Evolutionary conservation across 2,113 vertebrate genomes (phyloP).

Genomic region (Gyps fulvus): DNA sequence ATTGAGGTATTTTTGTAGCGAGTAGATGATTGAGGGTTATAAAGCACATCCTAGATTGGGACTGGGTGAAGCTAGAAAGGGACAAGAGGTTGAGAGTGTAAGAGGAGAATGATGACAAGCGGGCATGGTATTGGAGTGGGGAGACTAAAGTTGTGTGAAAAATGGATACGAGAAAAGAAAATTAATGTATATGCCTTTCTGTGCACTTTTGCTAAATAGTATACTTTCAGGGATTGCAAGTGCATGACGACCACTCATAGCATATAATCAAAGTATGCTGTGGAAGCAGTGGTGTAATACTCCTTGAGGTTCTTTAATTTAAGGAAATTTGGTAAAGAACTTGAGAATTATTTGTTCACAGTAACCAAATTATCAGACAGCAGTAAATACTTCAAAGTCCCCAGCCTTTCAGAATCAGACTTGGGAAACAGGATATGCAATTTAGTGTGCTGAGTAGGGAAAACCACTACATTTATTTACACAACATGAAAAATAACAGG

Average conservation of each 20-base stretch:
- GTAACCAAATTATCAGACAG: not conserved
- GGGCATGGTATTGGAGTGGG: not conserved
- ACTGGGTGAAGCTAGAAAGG: not conserved
- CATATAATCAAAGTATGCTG: not conserved
- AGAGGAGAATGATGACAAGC: not conserved
- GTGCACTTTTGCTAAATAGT: not conserved
- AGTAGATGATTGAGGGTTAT: not conserved
- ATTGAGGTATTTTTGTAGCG: not conserved
- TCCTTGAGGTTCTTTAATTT: not conserved
- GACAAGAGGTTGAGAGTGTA: not conserved
- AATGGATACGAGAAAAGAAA: not conserved
- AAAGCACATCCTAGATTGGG: not conserved
- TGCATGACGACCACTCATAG: not conserved
- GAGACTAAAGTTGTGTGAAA: not conserved
- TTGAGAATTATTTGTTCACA: not conserved
- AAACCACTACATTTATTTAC: not conserved
- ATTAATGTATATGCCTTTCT: not conserved
- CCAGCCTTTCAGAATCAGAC: not conserved
- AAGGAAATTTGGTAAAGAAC: not conserved
- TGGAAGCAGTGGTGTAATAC: not conserved
- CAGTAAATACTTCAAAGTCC: not conserved
- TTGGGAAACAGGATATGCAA: conserved; percentile 7
- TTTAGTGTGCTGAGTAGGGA: not conserved
- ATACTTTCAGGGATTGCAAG: not conserved
- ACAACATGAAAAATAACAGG: not conserved